Evolutionary conservation across 1,140 invertebrate species (phyloP), one percentile per base, ranked within the genome.

Genomic region (Plutomurus gul): DNA sequence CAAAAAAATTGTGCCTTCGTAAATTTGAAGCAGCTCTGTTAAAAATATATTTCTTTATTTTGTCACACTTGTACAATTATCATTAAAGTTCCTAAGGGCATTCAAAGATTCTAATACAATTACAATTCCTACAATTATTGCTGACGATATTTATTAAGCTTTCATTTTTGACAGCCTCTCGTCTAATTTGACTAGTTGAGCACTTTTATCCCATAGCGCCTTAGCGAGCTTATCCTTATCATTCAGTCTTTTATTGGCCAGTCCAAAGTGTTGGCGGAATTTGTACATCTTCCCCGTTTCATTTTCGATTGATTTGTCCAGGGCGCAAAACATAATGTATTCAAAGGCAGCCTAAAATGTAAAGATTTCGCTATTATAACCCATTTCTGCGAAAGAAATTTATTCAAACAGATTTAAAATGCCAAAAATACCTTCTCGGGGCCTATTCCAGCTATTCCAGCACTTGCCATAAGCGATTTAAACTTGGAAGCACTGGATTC

Each of bases 241-340:
- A 43, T 39, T 7, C n/a, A 72, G 18, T 11, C 20, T 22, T 25
- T 39, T 36, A 72, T 39, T 40, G 1, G 36, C 33, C 20, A 1
- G 1, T 22, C 3, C 6, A 20, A 22, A 71, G 20, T 30, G 39
- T 7, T 75, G 76, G 37, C 78, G 73, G 13, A 47, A 74, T 20
- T 37, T 18, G 85, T 91, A 90, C 87, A 90, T 90, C 16, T 90
- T 84, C 79, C 93, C 92, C 82, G 89, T 91, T 84, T 91, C 87
- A 80, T 90, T 86, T 4, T 87, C 90, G 78, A 90, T 88, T 73
- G 89, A 87, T 82, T 93, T 91, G 85, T 93, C 91, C 1, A 95
- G 85, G 3, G 93, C 90, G 84, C 94, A 94, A 84, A 94, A 90
- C 47, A 96, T 87, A 2, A 91, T 91, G 1, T 94, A 95, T 86